phyloP scores from a whole-genome alignment of 2,888 invertebrate species.

The Drosophila kuntzei region DNA sequence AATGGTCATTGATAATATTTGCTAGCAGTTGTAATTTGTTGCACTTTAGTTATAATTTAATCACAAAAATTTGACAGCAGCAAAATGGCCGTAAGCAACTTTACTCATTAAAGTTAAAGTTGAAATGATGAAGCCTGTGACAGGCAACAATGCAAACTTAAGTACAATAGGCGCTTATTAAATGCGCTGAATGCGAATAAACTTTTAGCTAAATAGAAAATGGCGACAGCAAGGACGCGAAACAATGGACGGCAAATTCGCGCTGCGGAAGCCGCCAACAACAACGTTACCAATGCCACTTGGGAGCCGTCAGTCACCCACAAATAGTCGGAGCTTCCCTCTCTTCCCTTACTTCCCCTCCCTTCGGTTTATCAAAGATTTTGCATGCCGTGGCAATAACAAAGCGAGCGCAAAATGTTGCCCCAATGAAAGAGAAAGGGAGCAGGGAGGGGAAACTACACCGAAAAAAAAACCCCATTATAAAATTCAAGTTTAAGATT shows the following conservation, averaged over 20 bases:
- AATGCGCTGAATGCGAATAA: slow-evolving; percentile 77
- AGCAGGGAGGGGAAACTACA: background rate
- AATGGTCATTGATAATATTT: slow-evolving; percentile 28
- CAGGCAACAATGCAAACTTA: slow-evolving; percentile 68
- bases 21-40: slow-evolving; percentile 35
- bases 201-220: slow-evolving; percentile 77
- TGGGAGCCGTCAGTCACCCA: slow-evolving; percentile 67
- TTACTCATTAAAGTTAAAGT: slow-evolving; percentile 49
- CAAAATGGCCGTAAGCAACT: slow-evolving; percentile 50
- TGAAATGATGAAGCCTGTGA: slow-evolving; percentile 42
- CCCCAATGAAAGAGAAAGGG: slow-evolving; percentile 15
- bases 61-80: slow-evolving; percentile 22
- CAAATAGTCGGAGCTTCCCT: slow-evolving; percentile 39
- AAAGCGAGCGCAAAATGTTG: slow-evolving; percentile 68
- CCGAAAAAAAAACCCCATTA: no score
- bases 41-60: slow-evolving; percentile 30
- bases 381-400: slow-evolving; percentile 63
- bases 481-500: no score
- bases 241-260: slow-evolving; percentile 75
- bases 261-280: slow-evolving; percentile 55
- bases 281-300: slow-evolving; percentile 51
- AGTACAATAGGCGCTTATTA: slow-evolving; percentile 81
- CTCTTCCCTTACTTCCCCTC: background rate
- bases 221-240: slow-evolving; percentile 57
- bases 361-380: slow-evolving; percentile 28